phyloP scores from a whole-genome alignment of 2,888 invertebrate genomes.

The Leptinotarsa tumamoca region DNA sequence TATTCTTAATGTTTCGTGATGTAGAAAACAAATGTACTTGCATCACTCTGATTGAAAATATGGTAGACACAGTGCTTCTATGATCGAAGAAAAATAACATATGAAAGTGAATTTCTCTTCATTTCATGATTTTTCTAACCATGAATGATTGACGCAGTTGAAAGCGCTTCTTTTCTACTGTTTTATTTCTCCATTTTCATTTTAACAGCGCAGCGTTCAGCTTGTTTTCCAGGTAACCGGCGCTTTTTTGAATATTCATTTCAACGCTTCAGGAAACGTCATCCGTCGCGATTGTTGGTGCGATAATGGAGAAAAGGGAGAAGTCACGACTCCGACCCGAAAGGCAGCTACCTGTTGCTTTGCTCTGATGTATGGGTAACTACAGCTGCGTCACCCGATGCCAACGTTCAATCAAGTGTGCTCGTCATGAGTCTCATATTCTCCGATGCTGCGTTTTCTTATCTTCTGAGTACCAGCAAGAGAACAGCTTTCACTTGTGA shows the following conservation, averaged over 20 bases:
- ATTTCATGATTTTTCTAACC: too few species aligned
- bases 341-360: constrained; percentile 50
- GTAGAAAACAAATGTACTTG: too few species aligned
- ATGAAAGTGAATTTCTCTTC: too few species aligned
- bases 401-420: constrained; percentile 36
- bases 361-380: constrained; percentile 40
- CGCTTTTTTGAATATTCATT: constrained; percentile 29
- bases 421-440: constrained; percentile 33
- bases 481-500: neutral
- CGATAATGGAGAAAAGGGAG: constrained; percentile 41
- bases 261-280: constrained; percentile 30
- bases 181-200: too few species aligned
- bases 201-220: neutral
- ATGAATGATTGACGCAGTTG: too few species aligned
- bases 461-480: neutral
- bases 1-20: too few species aligned
- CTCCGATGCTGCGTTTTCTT: constrained; percentile 12
- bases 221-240: neutral
- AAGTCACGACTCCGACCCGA: constrained; percentile 44
- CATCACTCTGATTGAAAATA: too few species aligned
- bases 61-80: too few species aligned
- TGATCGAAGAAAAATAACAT: too few species aligned
- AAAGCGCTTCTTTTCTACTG: too few species aligned
- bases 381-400: constrained; percentile 31
- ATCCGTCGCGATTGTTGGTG: constrained; percentile 35